Percentiles rank a stretch among this genome's conserved stretches.
These are phyloP conservation scores for Epinotia brunnichana DNA, from an alignment of 2,888 invertebrate species.

Conservation along the genomic window DNA sequence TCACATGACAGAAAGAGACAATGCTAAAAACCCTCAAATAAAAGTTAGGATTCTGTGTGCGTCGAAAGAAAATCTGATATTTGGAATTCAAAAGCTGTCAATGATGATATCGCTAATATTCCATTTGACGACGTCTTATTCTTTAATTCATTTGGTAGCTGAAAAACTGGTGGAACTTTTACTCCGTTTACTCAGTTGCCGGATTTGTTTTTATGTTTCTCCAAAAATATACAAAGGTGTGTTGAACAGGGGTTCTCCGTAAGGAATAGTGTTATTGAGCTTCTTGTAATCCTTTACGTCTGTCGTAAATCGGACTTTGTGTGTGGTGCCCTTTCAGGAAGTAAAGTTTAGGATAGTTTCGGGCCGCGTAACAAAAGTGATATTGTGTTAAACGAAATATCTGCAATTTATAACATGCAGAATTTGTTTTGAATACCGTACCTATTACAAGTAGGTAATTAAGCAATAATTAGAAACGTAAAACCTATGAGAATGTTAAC, in stretches of 20 bases:
- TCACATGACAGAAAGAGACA: constrained; percentile 57
- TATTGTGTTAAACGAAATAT: neutral
- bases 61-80: constrained; percentile 53
- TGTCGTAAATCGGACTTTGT: constrained; percentile 58
- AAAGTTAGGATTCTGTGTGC: constrained; percentile 59
- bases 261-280: constrained; percentile 52
- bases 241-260: constrained; percentile 42
- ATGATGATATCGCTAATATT: constrained; percentile 52
- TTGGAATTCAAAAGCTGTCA: constrained; percentile 58
- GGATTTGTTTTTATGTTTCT: constrained; percentile 51
- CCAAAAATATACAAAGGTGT: constrained; percentile 58
- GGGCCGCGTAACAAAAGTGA: neutral
- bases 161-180: constrained; percentile 45
- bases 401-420: neutral
- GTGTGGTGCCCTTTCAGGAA: constrained; percentile 51
- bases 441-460: no score
- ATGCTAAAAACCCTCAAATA: constrained; percentile 47
- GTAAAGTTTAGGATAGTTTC: constrained; percentile 27
- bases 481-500: neutral
- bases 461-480: neutral
- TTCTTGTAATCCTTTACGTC: constrained; percentile 70
- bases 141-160: constrained; percentile 20
- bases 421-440: no score
- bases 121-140: constrained; percentile 33
- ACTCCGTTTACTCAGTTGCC: constrained; percentile 22